Conservation (phyloP, 53 echinoderm and acorn worm species). For the Arbacia lixula region DNA sequence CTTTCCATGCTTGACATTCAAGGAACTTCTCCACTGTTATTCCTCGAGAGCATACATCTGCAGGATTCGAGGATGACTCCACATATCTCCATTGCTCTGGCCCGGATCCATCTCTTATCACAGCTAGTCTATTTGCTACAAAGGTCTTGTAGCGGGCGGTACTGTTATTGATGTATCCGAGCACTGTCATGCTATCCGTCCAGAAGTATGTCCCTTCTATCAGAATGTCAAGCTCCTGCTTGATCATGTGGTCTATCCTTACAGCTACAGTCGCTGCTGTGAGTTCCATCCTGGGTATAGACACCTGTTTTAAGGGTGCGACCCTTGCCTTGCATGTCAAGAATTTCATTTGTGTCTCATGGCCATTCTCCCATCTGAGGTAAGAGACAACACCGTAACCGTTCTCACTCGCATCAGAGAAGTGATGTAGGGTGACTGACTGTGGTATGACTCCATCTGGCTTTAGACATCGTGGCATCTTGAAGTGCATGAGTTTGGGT, state of each 20-base stretch:
- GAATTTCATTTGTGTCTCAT: too few relatives aligned
- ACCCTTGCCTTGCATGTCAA: too few relatives aligned
- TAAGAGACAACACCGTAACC: not conserved
- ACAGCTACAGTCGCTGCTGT: not conserved
- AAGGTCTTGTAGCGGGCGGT: not conserved
- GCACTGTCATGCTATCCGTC: not conserved
- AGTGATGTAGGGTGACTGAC: not conserved
- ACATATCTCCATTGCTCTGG: not conserved
- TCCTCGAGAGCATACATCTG: not conserved
- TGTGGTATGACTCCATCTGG: not conserved
- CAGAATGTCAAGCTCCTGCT: not conserved
- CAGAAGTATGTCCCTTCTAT: not conserved
- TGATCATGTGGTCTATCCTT: not conserved
- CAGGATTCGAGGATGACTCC: not conserved
- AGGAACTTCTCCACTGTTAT: not conserved
- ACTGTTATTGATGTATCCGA: not conserved
- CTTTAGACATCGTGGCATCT: not conserved
- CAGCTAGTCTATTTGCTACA: not conserved
- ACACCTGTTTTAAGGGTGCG: not conserved
- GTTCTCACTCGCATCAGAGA: slow-evolving; percentile 2
- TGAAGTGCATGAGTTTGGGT: not conserved
- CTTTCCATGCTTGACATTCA: not conserved
- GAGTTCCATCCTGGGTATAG: slow-evolving; percentile 10
- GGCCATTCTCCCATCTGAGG: not conserved
- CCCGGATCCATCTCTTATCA: not conserved